Percentiles rank a stretch among this genome's conserved stretches.
phyloP scores from a whole-genome alignment of 2,797 vertebrate genomes.

The Melanogrammus aeglefinus region DNA sequence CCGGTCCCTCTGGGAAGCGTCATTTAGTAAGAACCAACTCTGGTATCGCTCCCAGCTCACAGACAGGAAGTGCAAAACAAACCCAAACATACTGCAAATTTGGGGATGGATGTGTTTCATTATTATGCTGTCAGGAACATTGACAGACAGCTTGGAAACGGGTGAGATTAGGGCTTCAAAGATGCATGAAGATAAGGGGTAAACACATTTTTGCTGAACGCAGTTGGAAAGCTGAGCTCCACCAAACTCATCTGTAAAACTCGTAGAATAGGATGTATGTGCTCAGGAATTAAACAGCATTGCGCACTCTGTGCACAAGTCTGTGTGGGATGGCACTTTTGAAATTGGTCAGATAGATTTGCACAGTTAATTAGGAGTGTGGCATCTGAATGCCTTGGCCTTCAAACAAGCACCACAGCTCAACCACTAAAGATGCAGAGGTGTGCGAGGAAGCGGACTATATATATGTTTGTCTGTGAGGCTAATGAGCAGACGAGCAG shows the following conservation, averaged over 20 bases:
- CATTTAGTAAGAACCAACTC: background rate
- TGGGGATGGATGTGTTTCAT: background rate
- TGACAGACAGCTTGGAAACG: background rate
- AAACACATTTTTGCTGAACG: background rate
- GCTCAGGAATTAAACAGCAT: background rate
- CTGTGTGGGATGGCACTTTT: background rate
- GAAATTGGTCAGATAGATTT: background rate
- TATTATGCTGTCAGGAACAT: background rate
- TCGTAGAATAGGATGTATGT: background rate
- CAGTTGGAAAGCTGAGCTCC: background rate
- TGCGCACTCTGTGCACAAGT: background rate
- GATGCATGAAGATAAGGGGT: conserved; percentile 1
- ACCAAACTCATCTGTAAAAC: background rate
- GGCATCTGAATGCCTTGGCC: background rate
- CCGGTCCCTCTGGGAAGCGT: background rate
- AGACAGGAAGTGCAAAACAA: background rate
- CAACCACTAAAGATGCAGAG: background rate
- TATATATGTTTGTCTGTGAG: background rate
- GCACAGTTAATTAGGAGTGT: background rate
- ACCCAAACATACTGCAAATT: background rate
- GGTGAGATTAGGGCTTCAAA: background rate
- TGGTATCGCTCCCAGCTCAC: background rate
- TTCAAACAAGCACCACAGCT: background rate
- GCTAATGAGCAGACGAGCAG: background rate
- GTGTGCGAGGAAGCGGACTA: background rate